Evolutionary conservation across 2,797 vertebrate genomes (phyloP).

Genomic region (Odontamblyopus lacepedii): DNA sequence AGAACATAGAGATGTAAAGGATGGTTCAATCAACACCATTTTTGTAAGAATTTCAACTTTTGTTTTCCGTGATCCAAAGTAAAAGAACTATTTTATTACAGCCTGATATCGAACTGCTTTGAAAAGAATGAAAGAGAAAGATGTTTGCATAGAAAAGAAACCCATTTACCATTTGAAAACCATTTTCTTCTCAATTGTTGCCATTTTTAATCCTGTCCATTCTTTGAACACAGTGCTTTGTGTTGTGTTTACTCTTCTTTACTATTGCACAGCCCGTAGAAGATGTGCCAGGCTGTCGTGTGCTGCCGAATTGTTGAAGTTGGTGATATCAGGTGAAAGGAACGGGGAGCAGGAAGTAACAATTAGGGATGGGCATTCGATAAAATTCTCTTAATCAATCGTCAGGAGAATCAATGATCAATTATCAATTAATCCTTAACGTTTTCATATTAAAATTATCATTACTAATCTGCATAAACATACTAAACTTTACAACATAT

Average conservation of each 20-base stretch:
- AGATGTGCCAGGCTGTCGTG: too few relatives aligned
- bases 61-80: not conserved
- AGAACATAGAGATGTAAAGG: not conserved
- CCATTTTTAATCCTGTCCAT: not conserved
- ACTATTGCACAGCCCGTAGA: too few relatives aligned
- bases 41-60: not conserved
- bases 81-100: not conserved
- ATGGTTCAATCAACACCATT: not conserved
- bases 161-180: not conserved
- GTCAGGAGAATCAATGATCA: too few relatives aligned
- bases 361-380: too few relatives aligned
- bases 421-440: too few relatives aligned
- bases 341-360: too few relatives aligned
- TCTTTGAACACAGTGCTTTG: not conserved
- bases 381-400: too few relatives aligned
- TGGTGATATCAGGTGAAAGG: too few relatives aligned
- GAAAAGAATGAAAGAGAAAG: not conserved
- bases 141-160: not conserved
- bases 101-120: not conserved
- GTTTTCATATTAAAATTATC: too few relatives aligned
- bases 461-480: too few relatives aligned
- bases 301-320: too few relatives aligned
- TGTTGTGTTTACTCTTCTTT: not conserved
- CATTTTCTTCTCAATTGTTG: not conserved
- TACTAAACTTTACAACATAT: too few relatives aligned